phyloP scores from a whole-genome alignment of 2,888 invertebrate species.

The Eumerus sabulonum region DNA sequence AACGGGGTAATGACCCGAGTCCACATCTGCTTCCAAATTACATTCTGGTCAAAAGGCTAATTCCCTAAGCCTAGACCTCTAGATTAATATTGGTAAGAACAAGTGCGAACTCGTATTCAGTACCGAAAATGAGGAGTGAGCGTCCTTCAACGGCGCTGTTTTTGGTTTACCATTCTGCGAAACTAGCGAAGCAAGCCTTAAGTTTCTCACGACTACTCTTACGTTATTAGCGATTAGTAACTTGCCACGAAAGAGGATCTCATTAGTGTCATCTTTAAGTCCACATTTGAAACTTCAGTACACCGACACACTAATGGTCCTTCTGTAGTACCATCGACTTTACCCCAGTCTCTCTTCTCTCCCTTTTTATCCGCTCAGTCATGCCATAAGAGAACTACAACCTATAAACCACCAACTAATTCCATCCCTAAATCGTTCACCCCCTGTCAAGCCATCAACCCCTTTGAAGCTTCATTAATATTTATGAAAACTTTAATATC shows the following conservation, averaged over 20 bases:
- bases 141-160: too few relatives aligned
- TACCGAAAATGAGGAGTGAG: too few relatives aligned
- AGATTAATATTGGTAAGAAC: too few relatives aligned
- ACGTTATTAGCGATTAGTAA: too few relatives aligned
- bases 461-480: constrained; percentile 58
- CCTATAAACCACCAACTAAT: constrained; percentile 35
- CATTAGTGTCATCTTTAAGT: constrained; percentile 59
- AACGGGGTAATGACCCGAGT: too few relatives aligned
- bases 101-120: too few relatives aligned
- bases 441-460: constrained; percentile 25
- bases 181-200: too few relatives aligned
- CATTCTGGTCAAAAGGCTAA: too few relatives aligned
- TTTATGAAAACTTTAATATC: constrained; percentile 64
- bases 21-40: too few relatives aligned
- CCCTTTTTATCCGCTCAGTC: constrained; percentile 17
- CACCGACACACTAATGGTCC: constrained; percentile 11
- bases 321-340: constrained; percentile 56
- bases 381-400: constrained; percentile 19
- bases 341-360: constrained; percentile 6
- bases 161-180: too few relatives aligned
- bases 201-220: too few relatives aligned
- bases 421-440: constrained; percentile 31
- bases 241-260: constrained; percentile 53
- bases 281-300: constrained; percentile 47
- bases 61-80: too few relatives aligned